phyloP scores from a whole-genome alignment of 2,888 invertebrate species.

The Apamea crenata region DNA sequence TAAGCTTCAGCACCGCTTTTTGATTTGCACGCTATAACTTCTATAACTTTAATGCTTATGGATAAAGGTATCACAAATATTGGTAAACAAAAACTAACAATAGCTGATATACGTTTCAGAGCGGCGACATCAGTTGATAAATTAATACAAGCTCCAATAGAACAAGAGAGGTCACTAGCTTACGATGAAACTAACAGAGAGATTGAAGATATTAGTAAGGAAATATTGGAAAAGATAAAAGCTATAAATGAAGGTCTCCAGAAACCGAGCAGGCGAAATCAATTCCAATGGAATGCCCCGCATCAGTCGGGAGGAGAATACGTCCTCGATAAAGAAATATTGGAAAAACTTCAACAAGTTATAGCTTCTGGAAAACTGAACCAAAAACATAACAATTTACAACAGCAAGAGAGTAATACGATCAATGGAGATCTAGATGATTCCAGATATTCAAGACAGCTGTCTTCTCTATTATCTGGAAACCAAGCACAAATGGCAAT shows the following conservation, averaged over 20 bases:
- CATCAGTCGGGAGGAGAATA: conserved; percentile 75
- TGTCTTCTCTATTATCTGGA: conserved; percentile 59
- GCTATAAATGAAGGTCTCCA: conserved; percentile 87
- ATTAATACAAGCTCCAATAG: conserved; percentile 44
- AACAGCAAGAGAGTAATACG: conserved; percentile 71
- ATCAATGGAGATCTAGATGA: conserved; percentile 58
- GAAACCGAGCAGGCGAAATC: conserved; percentile 78
- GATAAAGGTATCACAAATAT: conserved; percentile 60
- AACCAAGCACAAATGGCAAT: conserved; percentile 64
- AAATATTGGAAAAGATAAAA: conserved; percentile 90
- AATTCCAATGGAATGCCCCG: conserved; percentile 75
- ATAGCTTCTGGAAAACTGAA: conserved; percentile 82
- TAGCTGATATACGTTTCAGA: conserved; percentile 73
- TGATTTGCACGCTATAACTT: conserved; percentile 67
- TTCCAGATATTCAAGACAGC: conserved; percentile 70
- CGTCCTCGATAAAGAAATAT: conserved; percentile 79
- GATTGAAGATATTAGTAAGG: conserved; percentile 74
- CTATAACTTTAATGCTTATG: conserved; percentile 71
- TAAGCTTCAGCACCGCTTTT: conserved; percentile 75
- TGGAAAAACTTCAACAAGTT: conserved; percentile 83
- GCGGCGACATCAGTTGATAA: conserved; percentile 64
- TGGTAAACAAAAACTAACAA: conserved; percentile 36
- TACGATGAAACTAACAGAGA: conserved; percentile 71
- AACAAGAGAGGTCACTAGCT: conserved; percentile 74
- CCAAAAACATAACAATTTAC: conserved; percentile 64